A percentile compares a stretch with the other conserved stretches of the same genome.
phyloP scores from a whole-genome alignment of 2,888 invertebrate species.

The Agrochola litura region DNA sequence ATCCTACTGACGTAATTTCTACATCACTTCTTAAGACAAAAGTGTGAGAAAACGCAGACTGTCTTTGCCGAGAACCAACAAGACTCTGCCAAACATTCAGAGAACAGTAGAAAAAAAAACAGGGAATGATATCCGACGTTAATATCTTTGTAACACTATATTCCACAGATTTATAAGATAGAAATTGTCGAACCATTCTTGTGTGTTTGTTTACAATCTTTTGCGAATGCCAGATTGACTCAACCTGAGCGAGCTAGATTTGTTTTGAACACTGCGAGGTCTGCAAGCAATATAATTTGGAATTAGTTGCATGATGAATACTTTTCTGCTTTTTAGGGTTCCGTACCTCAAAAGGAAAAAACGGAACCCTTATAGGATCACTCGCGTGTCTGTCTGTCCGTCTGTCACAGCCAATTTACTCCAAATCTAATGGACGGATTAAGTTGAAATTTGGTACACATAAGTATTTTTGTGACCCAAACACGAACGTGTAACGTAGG shows the following conservation, averaged over 20 bases:
- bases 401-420: too few relatives aligned
- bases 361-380: too few relatives aligned
- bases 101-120: not conserved
- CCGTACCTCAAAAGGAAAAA: too few relatives aligned
- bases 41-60: slow-evolving; percentile 19
- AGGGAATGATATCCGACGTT: not conserved
- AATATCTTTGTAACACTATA: slow-evolving; percentile 21
- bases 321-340: too few relatives aligned
- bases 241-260: not conserved
- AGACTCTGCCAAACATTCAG: not conserved
- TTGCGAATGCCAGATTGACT: slow-evolving; percentile 2
- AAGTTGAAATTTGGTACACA: too few relatives aligned
- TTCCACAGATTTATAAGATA: not conserved
- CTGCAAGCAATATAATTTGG: slow-evolving; percentile 1
- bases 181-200: not conserved
- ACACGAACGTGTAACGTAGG: too few relatives aligned
- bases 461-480: too few relatives aligned
- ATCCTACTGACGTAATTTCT: not conserved
- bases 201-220: not conserved
- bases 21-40: not conserved
- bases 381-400: too few relatives aligned
- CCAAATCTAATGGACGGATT: too few relatives aligned
- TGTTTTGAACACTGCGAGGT: not conserved
- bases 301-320: slow-evolving; percentile 13
- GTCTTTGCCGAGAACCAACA: slow-evolving; percentile 1